Percentiles rank a stretch among this genome's conserved stretches.
Conservation (phyloP, 1,140 invertebrate species). For the Andricus grossulariae region DNA sequence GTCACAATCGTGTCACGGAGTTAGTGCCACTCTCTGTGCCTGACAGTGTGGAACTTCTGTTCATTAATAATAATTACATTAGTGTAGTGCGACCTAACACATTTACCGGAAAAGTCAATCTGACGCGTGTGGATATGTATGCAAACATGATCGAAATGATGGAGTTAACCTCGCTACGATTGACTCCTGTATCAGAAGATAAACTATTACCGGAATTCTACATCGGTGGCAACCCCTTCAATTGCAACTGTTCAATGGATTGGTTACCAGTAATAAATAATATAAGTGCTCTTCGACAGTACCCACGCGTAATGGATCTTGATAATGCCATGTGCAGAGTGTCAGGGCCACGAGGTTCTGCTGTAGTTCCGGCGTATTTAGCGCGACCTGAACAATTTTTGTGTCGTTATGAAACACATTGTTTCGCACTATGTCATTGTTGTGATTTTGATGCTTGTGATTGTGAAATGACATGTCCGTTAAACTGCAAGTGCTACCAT, state of each 20-base stretch:
- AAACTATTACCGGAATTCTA: slow-evolving; percentile 89
- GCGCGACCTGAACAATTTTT: slow-evolving; percentile 88
- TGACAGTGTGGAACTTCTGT: slow-evolving; percentile 91
- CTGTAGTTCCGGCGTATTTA: slow-evolving; percentile 81
- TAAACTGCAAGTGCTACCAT: slow-evolving; percentile 93
- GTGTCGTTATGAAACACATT: slow-evolving; percentile 93
- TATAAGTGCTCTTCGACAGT: slow-evolving; percentile 85
- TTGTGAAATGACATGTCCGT: slow-evolving; percentile 95
- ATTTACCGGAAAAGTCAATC: slow-evolving; percentile 88
- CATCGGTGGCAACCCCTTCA: slow-evolving; percentile 91
- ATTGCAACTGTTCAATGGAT: slow-evolving; percentile 94
- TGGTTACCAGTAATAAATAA: slow-evolving; percentile 93
- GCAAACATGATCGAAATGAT: slow-evolving; percentile 89
- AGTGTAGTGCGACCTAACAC: slow-evolving; percentile 87
- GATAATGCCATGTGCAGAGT: slow-evolving; percentile 90
- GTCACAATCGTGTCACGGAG: slow-evolving; percentile 90
- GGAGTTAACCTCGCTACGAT: slow-evolving; percentile 86
- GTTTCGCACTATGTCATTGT: slow-evolving; percentile 94
- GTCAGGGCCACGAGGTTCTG: slow-evolving; percentile 84
- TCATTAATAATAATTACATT: slow-evolving; percentile 93
- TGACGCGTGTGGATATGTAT: slow-evolving; percentile 92
- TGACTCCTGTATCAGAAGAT: slow-evolving; percentile 82
- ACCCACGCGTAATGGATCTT: slow-evolving; percentile 90
- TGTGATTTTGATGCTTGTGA: slow-evolving; percentile 97
- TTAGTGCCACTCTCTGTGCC: slow-evolving; percentile 88